Base-by-base conservation (phyloP, 2,113 vertebrate species). In the Gavia stellata region DNA sequence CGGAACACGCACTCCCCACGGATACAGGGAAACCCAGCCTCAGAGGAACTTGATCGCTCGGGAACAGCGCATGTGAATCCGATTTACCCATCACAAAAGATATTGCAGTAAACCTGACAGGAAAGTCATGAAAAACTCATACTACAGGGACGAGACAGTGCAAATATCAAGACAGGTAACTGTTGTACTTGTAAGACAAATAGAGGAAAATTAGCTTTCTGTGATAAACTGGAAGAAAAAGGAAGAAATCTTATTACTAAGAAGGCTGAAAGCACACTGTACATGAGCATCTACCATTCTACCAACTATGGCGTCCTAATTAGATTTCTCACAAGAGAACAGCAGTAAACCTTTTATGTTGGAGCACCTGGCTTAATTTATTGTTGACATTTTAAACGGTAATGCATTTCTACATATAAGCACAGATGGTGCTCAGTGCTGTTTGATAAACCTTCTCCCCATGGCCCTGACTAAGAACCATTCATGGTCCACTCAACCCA, bases 321-420 rank as follows among this genome's bases (percentile, higher is more conserved):
- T 85, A 85, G 49, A 87, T 89, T 85, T 89, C 90, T 94, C 86
- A 94, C 40, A 50, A 23, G 86, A 89, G 81, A 92, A 75, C 40
- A 89, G 88, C 92, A 89, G 53, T 85, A 86, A 92, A 87, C 56
- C n/a, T 94, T 91, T 92, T 62, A 72, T 61, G 45, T 20, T 85
- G 33, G 62, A 95, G 62, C 71, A 97, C 89, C 89, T 96, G 89
- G 40, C 45, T 81, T 90, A 85, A 92, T 92, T 90, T 95, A 85
- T 34, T 73, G 77, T 62, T 94, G 78, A 94, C 92, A 96, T 97
- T 94, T 96, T 77, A 91, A 95, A 88, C 25, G 20, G 49, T 70
- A 88, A 72, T 31, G 50, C 62, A 55, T 62, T 95, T 82, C 50
- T 77, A 75, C 56, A 68, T 34, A 61, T 16, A 75, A 89, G 84